Conservation (phyloP, 2,113 vertebrate species). For the Theristicus caerulescens region DNA sequence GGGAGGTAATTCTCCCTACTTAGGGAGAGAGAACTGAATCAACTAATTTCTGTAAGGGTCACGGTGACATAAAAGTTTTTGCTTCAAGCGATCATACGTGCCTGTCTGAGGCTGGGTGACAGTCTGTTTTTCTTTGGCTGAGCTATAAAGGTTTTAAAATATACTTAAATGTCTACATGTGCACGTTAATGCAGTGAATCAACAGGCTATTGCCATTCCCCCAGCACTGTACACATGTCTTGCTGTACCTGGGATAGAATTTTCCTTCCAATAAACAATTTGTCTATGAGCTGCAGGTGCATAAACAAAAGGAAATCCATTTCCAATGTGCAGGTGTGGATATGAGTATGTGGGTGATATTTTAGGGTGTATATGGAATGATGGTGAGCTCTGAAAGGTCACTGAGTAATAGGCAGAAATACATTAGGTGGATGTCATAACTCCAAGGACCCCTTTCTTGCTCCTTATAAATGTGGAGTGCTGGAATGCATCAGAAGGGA, state of each 20-base stretch:
- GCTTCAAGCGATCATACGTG: fast-evolving
- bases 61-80: not conserved
- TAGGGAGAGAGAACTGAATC: not conserved
- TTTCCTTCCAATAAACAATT: not conserved
- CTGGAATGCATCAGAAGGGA: not conserved
- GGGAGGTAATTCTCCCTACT: not conserved
- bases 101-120: not conserved
- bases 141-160: not conserved
- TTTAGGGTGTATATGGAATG: not conserved
- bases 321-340: not conserved
- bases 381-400: not conserved
- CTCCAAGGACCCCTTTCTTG: not conserved
- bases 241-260: not conserved
- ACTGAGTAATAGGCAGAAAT: not conserved
- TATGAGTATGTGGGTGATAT: not conserved
- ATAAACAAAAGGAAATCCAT: not conserved
- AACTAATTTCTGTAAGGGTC: not conserved
- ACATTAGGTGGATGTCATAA: not conserved
- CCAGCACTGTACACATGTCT: fast-evolving
- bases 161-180: not conserved
- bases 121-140: not conserved
- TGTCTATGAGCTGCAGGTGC: not conserved
- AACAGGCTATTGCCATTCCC: not conserved
- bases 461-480: not conserved
- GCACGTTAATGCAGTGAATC: not conserved